Percentiles rank a stretch among this genome's conserved stretches.
Evolutionary conservation across 2,113 vertebrate species (phyloP).

Genomic region (Tragelaphus buxtoni): DNA sequence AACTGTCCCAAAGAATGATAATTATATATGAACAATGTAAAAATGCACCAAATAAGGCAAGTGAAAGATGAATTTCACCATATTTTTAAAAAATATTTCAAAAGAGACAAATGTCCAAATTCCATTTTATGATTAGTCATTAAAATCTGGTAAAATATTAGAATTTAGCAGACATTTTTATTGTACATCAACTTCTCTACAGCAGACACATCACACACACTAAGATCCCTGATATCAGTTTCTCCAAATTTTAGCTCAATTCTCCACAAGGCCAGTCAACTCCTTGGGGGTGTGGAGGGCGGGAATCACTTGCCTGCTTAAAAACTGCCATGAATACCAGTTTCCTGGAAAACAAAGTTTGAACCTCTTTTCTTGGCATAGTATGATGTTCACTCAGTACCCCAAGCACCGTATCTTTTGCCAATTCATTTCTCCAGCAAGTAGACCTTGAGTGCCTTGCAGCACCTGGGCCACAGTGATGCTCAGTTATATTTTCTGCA

Average conservation of each 20-base stretch:
- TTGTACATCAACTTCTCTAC: background rate
- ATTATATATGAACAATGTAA: background rate
- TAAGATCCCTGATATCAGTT: background rate
- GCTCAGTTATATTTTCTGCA: background rate
- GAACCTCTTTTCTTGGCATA: background rate
- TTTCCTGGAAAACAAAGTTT: background rate
- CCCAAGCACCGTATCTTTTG: background rate
- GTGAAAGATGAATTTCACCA: background rate
- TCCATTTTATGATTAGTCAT: background rate
- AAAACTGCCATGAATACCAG: background rate
- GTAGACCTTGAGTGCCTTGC: background rate
- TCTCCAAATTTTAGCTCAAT: background rate
- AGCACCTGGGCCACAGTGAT: background rate
- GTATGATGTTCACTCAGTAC: background rate
- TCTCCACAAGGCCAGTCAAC: background rate
- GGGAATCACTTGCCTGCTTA: background rate
- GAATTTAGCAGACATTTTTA: background rate
- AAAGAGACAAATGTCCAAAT: background rate
- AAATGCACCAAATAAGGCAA: background rate
- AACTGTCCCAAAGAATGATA: background rate
- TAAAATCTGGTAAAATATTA: background rate
- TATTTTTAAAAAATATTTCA: slow-evolving; percentile 15
- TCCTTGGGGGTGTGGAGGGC: accelerated
- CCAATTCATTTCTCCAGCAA: background rate
- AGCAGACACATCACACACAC: background rate